Percentiles rank a stretch among this genome's conserved stretches.
Conservation (phyloP, 1,140 invertebrate species). For the Agrypnia vestita region DNA sequence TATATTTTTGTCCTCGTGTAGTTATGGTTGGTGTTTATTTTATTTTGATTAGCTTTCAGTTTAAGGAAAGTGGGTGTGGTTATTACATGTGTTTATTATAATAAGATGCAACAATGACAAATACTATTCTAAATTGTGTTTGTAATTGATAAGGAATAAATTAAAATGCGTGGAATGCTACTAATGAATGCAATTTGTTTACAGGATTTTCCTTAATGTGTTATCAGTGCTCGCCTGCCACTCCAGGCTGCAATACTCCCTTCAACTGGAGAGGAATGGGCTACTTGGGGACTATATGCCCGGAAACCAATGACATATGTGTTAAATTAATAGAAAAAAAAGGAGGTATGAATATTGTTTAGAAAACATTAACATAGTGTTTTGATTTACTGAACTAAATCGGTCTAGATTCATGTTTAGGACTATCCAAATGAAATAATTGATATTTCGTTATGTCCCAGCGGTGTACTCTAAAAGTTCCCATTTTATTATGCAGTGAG, state of each 20-base stretch:
- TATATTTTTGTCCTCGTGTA: slow-evolving; percentile 3
- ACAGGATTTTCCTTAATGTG: slow-evolving; percentile 81
- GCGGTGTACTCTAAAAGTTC: no score
- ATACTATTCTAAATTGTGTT: no score
- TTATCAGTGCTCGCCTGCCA: slow-evolving; percentile 91
- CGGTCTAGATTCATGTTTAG: no score
- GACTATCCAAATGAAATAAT: no score
- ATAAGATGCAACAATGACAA: no score
- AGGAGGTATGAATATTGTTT: slow-evolving; percentile 78
- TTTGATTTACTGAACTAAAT: no score
- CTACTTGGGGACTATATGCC: slow-evolving; percentile 82
- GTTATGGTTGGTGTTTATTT: slow-evolving; percentile 29
- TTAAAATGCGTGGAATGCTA: no score
- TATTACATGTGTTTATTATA: not conserved
- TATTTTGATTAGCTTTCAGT: not conserved
- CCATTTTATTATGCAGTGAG: no score
- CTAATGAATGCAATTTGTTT: not conserved
- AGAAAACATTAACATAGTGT: no score
- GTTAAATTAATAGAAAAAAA: slow-evolving; percentile 92
- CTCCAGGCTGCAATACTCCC: slow-evolving; percentile 88
- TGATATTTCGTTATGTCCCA: no score
- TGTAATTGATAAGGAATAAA: no score
- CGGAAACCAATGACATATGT: slow-evolving; percentile 89
- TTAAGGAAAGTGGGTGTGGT: slow-evolving; percentile 35
- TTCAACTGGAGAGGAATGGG: slow-evolving; percentile 87